phyloP scores from a whole-genome alignment of 2,113 vertebrate genomes.

The Laticauda colubrina region DNA sequence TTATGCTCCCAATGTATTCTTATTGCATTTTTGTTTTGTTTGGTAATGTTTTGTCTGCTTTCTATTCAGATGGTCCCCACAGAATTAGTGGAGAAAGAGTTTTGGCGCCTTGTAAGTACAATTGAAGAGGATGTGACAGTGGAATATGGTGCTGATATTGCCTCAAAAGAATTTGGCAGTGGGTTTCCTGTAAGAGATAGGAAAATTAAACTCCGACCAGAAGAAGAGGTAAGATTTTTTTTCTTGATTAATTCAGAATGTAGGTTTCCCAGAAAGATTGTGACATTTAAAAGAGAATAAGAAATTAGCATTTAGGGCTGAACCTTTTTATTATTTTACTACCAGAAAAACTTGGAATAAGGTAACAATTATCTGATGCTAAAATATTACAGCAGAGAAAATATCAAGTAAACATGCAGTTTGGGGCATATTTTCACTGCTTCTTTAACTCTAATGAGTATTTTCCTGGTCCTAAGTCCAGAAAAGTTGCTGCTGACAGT shows the following conservation, averaged over 20 bases:
- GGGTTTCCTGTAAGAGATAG: constrained; percentile 93
- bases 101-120: constrained; percentile 95
- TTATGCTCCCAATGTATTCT: neutral
- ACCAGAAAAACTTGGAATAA: neutral
- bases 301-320: neutral
- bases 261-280: neutral
- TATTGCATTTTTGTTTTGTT: neutral
- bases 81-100: constrained; percentile 96
- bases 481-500: neutral
- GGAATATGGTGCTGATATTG: constrained; percentile 96
- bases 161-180: constrained; percentile 97
- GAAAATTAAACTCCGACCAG: constrained; percentile 83
- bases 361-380: neutral
- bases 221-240: constrained; percentile 82
- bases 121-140: constrained; percentile 98
- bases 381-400: neutral
- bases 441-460: neutral
- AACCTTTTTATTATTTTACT: neutral
- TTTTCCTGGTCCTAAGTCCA: neutral
- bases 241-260: neutral
- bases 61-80: constrained; percentile 92
- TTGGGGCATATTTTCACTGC: neutral
- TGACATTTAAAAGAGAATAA: neutral
- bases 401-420: neutral
- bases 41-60: constrained; percentile 14